Evolutionary conservation across 2,888 invertebrate genomes (phyloP).

Genomic region (Meta bourneti): DNA sequence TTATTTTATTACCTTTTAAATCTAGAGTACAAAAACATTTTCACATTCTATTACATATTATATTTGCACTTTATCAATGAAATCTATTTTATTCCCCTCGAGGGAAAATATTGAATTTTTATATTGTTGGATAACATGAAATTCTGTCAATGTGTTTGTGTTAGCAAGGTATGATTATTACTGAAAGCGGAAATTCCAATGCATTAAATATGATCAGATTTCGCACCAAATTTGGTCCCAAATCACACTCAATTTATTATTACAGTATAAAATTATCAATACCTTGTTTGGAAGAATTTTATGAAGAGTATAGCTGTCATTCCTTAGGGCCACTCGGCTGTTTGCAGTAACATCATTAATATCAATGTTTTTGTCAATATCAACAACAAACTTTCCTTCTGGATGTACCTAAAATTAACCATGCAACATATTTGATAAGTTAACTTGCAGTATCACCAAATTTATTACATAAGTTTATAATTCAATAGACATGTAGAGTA

Average conservation of each 20-base stretch:
- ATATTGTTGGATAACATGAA: too few species aligned
- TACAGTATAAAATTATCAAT: slow-evolving; percentile 17
- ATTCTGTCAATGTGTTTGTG: too few species aligned
- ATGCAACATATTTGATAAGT: background rate
- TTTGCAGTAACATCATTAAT: slow-evolving; percentile 98
- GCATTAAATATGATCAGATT: too few species aligned
- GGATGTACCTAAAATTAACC: slow-evolving; percentile 89
- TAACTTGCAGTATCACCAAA: background rate
- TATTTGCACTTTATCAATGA: too few species aligned
- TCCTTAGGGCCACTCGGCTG: slow-evolving; percentile 97
- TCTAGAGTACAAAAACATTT: too few species aligned
- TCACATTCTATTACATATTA: too few species aligned
- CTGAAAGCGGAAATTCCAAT: too few species aligned
- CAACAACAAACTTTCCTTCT: slow-evolving; percentile 99
- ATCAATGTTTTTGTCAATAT: slow-evolving; percentile 99
- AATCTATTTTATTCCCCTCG: too few species aligned
- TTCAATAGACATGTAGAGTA: background rate
- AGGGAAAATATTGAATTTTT: too few species aligned
- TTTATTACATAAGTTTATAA: background rate
- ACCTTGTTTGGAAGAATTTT: slow-evolving; percentile 99
- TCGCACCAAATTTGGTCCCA: too few species aligned
- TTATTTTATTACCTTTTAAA: too few species aligned
- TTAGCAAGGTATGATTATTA: too few species aligned
- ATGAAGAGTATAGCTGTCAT: slow-evolving; percentile 98
- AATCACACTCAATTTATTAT: background rate